Percentiles rank a stretch among this genome's conserved stretches.
phyloP scores from a whole-genome alignment of 2,888 invertebrate genomes.

The Ceramica pisi region DNA sequence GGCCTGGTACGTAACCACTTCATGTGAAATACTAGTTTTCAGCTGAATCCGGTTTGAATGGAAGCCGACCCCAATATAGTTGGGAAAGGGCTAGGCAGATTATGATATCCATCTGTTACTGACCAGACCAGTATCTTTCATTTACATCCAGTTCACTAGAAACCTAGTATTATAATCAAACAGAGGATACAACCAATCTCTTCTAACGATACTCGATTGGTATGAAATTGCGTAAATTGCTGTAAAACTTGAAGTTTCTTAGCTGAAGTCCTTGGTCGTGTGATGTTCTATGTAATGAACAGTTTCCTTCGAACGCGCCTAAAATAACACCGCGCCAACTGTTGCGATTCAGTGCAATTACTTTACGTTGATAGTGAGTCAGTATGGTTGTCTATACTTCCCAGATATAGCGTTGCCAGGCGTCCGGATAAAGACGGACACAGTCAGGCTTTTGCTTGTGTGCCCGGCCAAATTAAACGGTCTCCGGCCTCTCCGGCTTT shows the following conservation, averaged over 20 bases:
- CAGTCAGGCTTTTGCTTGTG: no score
- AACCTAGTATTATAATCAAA: conserved; percentile 23
- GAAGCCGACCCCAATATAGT: no score
- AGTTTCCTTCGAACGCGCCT: conserved; percentile 74
- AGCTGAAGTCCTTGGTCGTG: conserved; percentile 67
- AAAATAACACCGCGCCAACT: conserved; percentile 56
- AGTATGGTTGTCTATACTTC: background rate
- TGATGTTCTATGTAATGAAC: conserved; percentile 75
- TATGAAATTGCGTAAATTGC: conserved; percentile 64
- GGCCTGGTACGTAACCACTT: no score
- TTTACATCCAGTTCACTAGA: conserved; percentile 2
- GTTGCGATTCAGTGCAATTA: conserved; percentile 29
- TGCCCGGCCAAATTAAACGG: no score
- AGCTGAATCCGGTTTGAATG: no score
- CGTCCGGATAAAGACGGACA: no score
- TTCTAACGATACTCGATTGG: conserved; percentile 47
- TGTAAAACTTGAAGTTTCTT: conserved; percentile 62
- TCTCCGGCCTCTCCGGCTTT: no score
- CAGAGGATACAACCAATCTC: conserved; percentile 68
- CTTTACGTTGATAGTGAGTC: conserved; percentile 11
- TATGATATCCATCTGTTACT: no score
- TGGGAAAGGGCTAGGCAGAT: no score
- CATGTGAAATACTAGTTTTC: no score
- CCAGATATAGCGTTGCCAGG: no score
- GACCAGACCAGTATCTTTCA: background rate